phyloP scores from a whole-genome alignment of 2,113 vertebrate genomes.

The Sinocyclocheilus anophthalmus region DNA sequence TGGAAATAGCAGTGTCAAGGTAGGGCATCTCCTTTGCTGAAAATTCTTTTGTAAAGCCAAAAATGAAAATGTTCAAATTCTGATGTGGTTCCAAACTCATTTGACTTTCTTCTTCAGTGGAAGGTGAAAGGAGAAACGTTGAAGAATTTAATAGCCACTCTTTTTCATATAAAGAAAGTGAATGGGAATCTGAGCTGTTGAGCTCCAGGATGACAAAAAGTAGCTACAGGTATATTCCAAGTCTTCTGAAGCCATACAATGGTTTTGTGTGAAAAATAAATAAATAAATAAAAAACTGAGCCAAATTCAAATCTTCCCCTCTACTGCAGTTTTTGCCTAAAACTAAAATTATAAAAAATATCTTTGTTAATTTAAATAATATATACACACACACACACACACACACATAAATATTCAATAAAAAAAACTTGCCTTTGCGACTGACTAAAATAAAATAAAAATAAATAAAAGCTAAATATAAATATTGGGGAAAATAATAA shows the following conservation, averaged over 20 bases:
- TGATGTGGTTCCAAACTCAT: background rate
- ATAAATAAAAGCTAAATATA: background rate
- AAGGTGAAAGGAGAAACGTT: no score
- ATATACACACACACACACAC: no score
- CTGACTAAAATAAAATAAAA: background rate
- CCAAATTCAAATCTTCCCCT: background rate
- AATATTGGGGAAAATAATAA: background rate
- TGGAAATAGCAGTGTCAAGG: constrained; percentile 98
- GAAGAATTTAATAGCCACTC: background rate
- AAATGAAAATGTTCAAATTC: background rate
- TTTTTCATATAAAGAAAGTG: background rate
- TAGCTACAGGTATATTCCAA: background rate
- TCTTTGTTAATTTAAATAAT: background rate
- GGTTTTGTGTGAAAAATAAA: background rate
- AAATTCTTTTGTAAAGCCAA: background rate
- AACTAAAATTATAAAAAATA: background rate
- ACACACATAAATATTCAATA: no score
- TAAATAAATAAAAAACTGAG: no score
- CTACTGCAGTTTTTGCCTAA: background rate
- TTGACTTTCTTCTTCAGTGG: background rate
- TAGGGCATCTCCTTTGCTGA: constrained; percentile 65
- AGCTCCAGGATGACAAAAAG: background rate
- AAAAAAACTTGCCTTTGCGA: no score
- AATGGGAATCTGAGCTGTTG: background rate
- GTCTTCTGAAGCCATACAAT: background rate